Percentiles rank a stretch among this genome's conserved stretches.
Conservation (phyloP, 2,888 invertebrate genomes). For the Agrenia bidenticulata region DNA sequence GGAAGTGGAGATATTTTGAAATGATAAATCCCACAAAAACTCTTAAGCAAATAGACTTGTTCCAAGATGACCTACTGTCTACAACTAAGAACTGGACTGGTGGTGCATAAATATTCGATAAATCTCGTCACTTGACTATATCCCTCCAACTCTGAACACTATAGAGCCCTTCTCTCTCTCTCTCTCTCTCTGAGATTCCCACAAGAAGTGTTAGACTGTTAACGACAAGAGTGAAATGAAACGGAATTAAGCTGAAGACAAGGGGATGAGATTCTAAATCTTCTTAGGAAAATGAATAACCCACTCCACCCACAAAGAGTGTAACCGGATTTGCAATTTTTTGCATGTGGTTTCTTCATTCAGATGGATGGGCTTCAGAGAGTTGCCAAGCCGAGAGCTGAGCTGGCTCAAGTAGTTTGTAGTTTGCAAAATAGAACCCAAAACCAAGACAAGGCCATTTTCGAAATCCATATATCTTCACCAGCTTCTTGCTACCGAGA, state of each 20-base stretch:
- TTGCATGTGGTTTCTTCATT: constrained; percentile 18
- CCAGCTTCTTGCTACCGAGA: not conserved
- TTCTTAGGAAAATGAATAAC: constrained; percentile 24
- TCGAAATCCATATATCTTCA: constrained; percentile 17
- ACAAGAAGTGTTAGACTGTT: constrained; percentile 8
- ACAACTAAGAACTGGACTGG: too few species aligned
- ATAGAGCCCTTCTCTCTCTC: too few species aligned
- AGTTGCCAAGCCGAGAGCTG: constrained; percentile 3
- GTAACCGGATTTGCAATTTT: constrained; percentile 25
- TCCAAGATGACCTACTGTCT: too few species aligned
- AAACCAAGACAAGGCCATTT: constrained; percentile 5
- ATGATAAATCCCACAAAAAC: too few species aligned
- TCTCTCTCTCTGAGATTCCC: too few species aligned
- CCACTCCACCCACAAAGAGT: constrained; percentile 17
- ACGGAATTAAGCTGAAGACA: constrained; percentile 19
- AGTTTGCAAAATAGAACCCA: constrained; percentile 7
- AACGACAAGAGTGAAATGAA: constrained; percentile 18
- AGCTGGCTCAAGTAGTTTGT: not conserved
- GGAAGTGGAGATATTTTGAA: too few species aligned
- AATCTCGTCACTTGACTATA: too few species aligned
- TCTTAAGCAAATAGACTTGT: too few species aligned
- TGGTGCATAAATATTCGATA: too few species aligned
- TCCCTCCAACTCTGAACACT: too few species aligned
- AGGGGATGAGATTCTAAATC: constrained; percentile 14
- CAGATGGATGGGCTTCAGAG: constrained; percentile 7